These are phyloP conservation scores for Eriocheir sinensis DNA, from an alignment of 1,140 invertebrate species.

Conservation along the genomic window DNA sequence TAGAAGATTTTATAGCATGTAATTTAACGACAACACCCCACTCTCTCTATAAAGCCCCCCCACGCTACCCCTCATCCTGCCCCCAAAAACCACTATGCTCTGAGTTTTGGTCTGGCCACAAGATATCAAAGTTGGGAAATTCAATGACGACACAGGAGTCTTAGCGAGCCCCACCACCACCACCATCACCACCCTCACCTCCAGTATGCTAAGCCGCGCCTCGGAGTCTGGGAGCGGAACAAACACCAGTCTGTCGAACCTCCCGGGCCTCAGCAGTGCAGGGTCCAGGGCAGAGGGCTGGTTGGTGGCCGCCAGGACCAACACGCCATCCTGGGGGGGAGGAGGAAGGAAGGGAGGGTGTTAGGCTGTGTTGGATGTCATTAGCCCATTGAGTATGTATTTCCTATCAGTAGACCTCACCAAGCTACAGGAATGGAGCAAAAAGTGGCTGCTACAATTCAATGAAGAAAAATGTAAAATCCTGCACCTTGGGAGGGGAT, in stretches of 20 bases:
- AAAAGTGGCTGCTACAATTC: too few relatives aligned
- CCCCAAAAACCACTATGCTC: neutral
- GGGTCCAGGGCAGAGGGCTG: conserved; percentile 94
- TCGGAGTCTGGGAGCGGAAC: conserved; percentile 60
- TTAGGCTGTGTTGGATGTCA: too few relatives aligned
- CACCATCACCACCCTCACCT: neutral
- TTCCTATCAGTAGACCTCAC: too few relatives aligned
- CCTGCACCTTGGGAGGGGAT: too few relatives aligned
- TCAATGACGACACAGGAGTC: neutral
- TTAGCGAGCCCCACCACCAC: neutral
- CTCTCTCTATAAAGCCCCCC: neutral
- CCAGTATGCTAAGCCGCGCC: conserved; percentile 57
- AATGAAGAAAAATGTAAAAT: too few relatives aligned
- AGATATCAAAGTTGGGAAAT: neutral
- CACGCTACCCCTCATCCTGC: neutral
- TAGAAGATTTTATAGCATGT: neutral
- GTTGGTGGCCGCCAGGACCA: conserved; percentile 97
- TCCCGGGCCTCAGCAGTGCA: conserved; percentile 92
- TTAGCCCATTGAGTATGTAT: too few relatives aligned
- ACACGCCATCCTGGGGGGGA: conserved; percentile 64
- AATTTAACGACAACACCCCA: neutral
- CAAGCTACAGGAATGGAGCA: too few relatives aligned
- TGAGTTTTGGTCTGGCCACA: too few relatives aligned
- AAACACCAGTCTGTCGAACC: conserved; percentile 94
- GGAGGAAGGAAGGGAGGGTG: too few relatives aligned